A percentile compares a stretch with the other conserved stretches of the same genome.
These are phyloP conservation scores for Caprella mutica DNA, from an alignment of 2,888 invertebrate species.

Conservation along the genomic window DNA sequence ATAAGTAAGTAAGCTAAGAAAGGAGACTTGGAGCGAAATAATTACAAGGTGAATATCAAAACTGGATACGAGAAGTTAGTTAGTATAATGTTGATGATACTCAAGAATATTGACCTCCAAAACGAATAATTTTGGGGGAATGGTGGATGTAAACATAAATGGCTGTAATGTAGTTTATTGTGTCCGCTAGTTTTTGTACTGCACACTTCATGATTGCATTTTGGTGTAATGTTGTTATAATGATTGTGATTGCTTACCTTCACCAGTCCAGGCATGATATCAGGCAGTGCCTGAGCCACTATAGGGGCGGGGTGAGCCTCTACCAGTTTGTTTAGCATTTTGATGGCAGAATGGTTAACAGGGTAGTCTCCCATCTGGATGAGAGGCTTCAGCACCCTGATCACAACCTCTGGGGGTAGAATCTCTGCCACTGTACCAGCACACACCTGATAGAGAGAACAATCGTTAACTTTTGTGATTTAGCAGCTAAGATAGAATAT, in stretches of 20 bases:
- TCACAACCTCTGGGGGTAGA: conserved; percentile 65
- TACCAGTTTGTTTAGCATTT: conserved; percentile 74
- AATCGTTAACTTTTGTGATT: not conserved
- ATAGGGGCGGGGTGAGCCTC: conserved; percentile 56
- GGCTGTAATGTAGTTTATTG: no score
- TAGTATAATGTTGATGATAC: no score
- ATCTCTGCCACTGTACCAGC: conserved; percentile 63
- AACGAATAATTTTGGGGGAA: no score
- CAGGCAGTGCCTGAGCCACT: conserved; percentile 46
- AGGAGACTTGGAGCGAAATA: no score
- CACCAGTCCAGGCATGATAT: conserved; percentile 77
- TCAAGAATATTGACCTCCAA: no score
- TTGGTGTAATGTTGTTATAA: no score
- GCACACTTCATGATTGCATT: no score
- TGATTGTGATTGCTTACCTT: conserved; percentile 51
- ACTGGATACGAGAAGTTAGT: no score
- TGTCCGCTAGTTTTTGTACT: no score
- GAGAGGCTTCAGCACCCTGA: conserved; percentile 66
- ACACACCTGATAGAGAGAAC: conserved; percentile 26
- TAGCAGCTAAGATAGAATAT: not conserved
- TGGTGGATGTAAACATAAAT: no score
- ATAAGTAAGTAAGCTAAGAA: not conserved
- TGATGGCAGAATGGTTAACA: conserved; percentile 79
- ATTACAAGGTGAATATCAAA: no score
- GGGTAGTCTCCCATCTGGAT: conserved; percentile 79